These are phyloP conservation scores for Pogonomyrmex californicus DNA, from an alignment of 1,140 invertebrate species.

Conservation along the genomic window DNA sequence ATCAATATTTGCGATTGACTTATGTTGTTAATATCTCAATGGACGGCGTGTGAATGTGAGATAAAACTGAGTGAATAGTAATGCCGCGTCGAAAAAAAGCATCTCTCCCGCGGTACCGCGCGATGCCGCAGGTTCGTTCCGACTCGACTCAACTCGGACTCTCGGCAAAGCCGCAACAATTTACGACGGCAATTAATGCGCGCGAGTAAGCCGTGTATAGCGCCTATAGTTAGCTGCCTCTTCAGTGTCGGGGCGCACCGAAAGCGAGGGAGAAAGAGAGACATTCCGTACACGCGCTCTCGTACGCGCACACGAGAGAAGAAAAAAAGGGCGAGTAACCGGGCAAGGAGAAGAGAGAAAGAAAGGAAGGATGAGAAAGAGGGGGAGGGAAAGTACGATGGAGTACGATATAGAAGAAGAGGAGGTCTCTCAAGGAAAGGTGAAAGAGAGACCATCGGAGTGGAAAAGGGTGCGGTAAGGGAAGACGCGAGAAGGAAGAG, in stretches of 20 bases:
- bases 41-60: background rate
- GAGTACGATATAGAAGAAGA: conserved; percentile 59
- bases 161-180: conserved; percentile 85
- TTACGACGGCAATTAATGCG: conserved; percentile 87
- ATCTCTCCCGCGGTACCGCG: conserved; percentile 42
- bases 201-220: conserved; percentile 85
- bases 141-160: conserved; percentile 72
- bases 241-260: conserved; percentile 51
- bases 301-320: conserved; percentile 30
- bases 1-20: background rate
- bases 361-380: conserved; percentile 27
- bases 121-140: conserved; percentile 71
- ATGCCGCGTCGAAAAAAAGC: conserved; percentile 35
- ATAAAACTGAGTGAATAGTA: conserved; percentile 43
- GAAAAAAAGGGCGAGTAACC: conserved; percentile 41
- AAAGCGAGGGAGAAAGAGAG: conserved; percentile 61
- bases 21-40: conserved; percentile 13
- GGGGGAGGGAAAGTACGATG: conserved; percentile 30
- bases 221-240: conserved; percentile 81
- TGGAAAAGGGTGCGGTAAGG: conserved; percentile 55
- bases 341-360: conserved; percentile 21
- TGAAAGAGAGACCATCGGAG: conserved; percentile 46
- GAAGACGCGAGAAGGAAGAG: conserved; percentile 42
- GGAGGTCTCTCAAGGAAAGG: conserved; percentile 43
- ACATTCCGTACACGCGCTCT: conserved; percentile 57